phyloP scores from a whole-genome alignment of 2,113 vertebrate genomes.

The Ptilonorhynchus violaceus region DNA sequence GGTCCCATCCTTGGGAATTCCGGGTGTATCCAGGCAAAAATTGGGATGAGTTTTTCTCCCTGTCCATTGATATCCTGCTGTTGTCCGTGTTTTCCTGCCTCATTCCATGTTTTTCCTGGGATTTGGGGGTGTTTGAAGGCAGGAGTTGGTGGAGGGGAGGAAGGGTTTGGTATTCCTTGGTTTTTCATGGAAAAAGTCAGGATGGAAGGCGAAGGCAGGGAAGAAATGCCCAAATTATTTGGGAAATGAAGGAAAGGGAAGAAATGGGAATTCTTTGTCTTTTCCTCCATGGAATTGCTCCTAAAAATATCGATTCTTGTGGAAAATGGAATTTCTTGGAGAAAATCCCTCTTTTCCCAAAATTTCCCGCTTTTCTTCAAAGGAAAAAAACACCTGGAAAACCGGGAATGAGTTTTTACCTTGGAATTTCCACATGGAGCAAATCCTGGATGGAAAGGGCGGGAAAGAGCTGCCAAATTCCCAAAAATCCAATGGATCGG shows the following conservation, averaged over 20 bases:
- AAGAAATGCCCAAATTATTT: background rate
- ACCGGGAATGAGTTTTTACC: background rate
- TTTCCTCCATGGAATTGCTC: background rate
- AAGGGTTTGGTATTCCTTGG: background rate
- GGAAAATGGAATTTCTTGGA: background rate
- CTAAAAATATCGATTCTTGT: background rate
- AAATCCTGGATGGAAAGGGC: background rate
- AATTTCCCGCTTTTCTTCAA: too few species aligned
- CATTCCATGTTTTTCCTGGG: too few species aligned
- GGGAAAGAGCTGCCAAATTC: background rate
- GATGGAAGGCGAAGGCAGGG: background rate
- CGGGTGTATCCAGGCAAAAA: background rate
- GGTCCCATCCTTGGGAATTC: too few species aligned
- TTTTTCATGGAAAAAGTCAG: background rate
- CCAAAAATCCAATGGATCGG: background rate
- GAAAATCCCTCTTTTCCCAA: background rate
- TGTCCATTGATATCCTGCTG: fast-evolving
- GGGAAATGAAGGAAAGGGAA: too few species aligned
- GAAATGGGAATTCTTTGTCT: background rate
- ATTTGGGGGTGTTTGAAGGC: background rate
- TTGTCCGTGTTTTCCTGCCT: background rate
- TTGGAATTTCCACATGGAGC: background rate
- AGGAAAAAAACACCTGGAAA: background rate
- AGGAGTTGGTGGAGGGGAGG: background rate
- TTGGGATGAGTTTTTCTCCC: background rate